Base-by-base conservation (phyloP, 2,113 vertebrate species). In the Terrapene triunguis region DNA sequence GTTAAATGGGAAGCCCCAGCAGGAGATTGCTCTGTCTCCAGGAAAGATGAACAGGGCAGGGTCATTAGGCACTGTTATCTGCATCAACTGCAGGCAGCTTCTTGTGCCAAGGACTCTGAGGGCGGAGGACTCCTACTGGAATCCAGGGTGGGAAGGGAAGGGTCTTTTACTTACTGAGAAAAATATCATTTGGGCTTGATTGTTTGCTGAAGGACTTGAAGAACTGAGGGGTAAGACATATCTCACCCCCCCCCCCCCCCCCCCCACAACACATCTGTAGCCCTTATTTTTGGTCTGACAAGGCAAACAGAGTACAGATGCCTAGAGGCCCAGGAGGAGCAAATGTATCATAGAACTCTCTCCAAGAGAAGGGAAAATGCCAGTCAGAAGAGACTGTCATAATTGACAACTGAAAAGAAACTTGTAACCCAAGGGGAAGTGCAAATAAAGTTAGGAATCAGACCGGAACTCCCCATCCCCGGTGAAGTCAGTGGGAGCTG, bases 81-180 rank as follows among this genome's bases (percentile, higher is more conserved):
- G 88, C 91, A 89, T 80, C 79, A 87, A 82, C 83, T 93, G 82
- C 84, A 87, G 86, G 59, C 86, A 55, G 85, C 78, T 53, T 38
- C 87, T 91, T 65, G 74, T 89, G 89, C 44, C 59, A 84, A n/a
- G 38, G 62, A 78, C 79, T 80, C 44, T 21, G 47, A 90, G 47
- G 42, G 38, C 69, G 50, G 47, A 50, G 82, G 29, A 62, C 13
- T 82, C 89, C 92, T 47, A 38, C 59, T 1, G 2, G 90, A 82
- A 85, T 80, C 59, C 24, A 29, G 29, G 0, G 25, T 65, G 86
- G 55, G 35, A 53, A 65, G 80, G 44, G 69, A 21, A 89, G 29
- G 29, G 50, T 65, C 88, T 74, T n/a, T 24, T 62, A 59, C 78
- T 50, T 16, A 25, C 44, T 47, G 65, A 74, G 13, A 51, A 78